phyloP scores from a whole-genome alignment of 1,140 invertebrate species.

The Amphibalanus amphitrite region DNA sequence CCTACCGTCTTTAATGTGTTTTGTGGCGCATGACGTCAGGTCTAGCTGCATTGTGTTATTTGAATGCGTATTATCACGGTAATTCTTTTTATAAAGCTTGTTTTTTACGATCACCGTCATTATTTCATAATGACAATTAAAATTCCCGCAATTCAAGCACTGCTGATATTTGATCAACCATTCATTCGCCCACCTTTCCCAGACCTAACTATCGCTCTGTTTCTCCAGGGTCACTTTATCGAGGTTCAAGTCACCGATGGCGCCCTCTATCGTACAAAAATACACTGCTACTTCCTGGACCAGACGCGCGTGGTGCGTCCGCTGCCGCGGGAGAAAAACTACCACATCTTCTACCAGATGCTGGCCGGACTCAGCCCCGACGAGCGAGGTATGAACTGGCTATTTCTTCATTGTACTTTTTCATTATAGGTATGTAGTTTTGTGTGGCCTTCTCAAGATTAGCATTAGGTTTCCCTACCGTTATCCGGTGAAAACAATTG shows the following conservation, averaged over 20 bases:
- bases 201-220: background rate
- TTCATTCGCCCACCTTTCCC: background rate
- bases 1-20: too few relatives aligned
- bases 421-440: conserved; percentile 1
- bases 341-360: conserved; percentile 96
- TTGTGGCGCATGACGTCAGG: too few relatives aligned
- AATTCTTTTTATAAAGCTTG: too few relatives aligned
- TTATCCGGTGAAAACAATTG: too few relatives aligned
- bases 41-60: too few relatives aligned
- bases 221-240: conserved; percentile 71
- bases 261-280: conserved; percentile 82
- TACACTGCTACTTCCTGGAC: conserved; percentile 87
- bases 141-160: too few relatives aligned
- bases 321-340: conserved; percentile 75
- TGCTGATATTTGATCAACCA: too few relatives aligned
- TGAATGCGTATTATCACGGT: too few relatives aligned
- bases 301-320: conserved; percentile 77
- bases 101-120: too few relatives aligned
- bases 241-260: conserved; percentile 93
- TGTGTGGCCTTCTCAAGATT: conserved; percentile 2
- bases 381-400: conserved; percentile 43
- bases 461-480: background rate
- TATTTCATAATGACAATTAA: too few relatives aligned
- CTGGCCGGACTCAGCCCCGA: conserved; percentile 70
- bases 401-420: background rate